Evolutionary conservation across 1,140 invertebrate species (phyloP).

Genomic region (Cyphomyrmex costatus): DNA sequence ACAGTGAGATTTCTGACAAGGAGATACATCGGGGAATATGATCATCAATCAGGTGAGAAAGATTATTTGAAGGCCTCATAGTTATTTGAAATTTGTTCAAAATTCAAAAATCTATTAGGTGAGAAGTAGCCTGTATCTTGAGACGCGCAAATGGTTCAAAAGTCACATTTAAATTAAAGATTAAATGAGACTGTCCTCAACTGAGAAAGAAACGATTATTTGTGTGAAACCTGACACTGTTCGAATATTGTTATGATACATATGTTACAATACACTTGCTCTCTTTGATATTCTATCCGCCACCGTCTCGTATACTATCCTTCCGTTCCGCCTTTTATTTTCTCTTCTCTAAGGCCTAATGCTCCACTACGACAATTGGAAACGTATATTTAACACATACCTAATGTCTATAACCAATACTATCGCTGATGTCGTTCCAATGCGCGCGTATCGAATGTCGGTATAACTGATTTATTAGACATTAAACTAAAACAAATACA

Average conservation of each 20-base stretch:
- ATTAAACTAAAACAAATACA: slow-evolving; percentile 28
- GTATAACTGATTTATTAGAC: slow-evolving; percentile 23
- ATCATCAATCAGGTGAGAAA: slow-evolving; percentile 94
- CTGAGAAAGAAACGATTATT: neutral
- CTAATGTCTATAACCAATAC: slow-evolving; percentile 21
- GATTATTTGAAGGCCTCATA: slow-evolving; percentile 7
- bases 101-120: neutral
- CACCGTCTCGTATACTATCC: neutral
- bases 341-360: neutral
- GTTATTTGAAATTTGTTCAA: neutral
- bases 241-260: slow-evolving; percentile 2
- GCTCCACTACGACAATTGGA: slow-evolving; percentile 40
- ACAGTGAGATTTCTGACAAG: slow-evolving; percentile 96
- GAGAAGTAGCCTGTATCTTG: neutral
- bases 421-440: neutral
- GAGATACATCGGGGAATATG: slow-evolving; percentile 97
- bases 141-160: neutral
- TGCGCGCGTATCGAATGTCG: slow-evolving; percentile 14
- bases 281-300: slow-evolving; percentile 23
- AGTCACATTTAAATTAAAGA: neutral
- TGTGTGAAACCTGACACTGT: neutral
- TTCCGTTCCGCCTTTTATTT: neutral
- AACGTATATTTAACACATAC: slow-evolving; percentile 79
- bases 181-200: neutral
- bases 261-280: neutral